Evolutionary conservation across 1,140 invertebrate species (phyloP), one percentile per base, ranked within the genome.

Genomic region (Neodiprion fabricii): DNA sequence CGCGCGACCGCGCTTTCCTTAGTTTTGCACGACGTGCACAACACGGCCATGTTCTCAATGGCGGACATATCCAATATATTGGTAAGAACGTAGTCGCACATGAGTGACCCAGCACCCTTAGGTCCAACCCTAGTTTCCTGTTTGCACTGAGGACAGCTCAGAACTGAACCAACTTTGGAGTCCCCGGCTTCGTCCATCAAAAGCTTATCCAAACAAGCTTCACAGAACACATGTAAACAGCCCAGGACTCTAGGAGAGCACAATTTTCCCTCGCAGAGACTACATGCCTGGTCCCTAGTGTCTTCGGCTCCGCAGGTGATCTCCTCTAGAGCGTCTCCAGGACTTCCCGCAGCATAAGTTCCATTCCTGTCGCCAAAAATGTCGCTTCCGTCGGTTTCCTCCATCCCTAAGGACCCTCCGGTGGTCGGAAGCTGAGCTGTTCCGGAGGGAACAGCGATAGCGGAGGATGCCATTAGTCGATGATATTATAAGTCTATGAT

Each of bases 151-250:
- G 95, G 94, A 82, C 96, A 97, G 79, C 87, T 89, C 71, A 93
- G 87, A 72, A 88, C 85, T 61, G 90, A 88, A 79, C 90, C 89
- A 79, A 77, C 68, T 83, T 90, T 87, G 79, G 89, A 89, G 82
- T 93, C 91, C 65, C 91, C 91, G 68, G 89, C 90, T 82, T 93
- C 94, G 81, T 94, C 92, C 50, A 93, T 89, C 77, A 95, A 89
- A 77, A 95, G 90, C 83, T 95, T 95, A 81, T 95, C 93, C 77
- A 98, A 89, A 83, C 97, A 98, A 69, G 92, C 90, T 87, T 96
- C 94, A 89, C 97, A 98, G 89, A 97, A 98, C 7, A 96, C 95
- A 90, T 98, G 97, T 79, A 98, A 91, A 88, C 97, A 99, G 77
- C 93, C 93, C 77, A 99, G 90, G 65, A 98, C 93, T 78, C 96